Evolutionary conservation across 1,140 invertebrate species (phyloP).

Genomic region (Medauroidea extradentata): DNA sequence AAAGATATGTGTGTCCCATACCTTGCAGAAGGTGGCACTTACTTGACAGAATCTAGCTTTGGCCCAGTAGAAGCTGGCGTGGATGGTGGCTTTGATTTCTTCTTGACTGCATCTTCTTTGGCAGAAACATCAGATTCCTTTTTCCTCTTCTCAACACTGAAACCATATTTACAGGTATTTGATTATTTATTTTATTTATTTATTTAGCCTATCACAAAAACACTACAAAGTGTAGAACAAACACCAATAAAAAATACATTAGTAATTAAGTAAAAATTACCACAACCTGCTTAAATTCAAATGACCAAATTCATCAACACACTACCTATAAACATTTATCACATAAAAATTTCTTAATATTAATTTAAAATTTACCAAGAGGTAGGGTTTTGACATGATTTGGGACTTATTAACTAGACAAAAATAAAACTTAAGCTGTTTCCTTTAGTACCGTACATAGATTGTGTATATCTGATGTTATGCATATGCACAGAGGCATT

Average conservation of each 20-base stretch:
- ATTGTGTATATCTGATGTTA: too few species aligned
- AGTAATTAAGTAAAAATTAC: background rate
- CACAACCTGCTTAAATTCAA: background rate
- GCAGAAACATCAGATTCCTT: slow-evolving; percentile 55
- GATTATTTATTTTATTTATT: too few species aligned
- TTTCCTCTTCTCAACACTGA: slow-evolving; percentile 78
- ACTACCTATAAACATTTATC: background rate
- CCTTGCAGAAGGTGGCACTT: too few species aligned
- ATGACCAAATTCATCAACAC: background rate
- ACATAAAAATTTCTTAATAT: background rate
- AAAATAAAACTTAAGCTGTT: too few species aligned
- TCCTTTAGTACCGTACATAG: too few species aligned
- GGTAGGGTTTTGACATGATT: too few species aligned
- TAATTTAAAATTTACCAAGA: too few species aligned
- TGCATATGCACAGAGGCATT: too few species aligned
- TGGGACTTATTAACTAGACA: too few species aligned
- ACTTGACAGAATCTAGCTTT: slow-evolving; percentile 65
- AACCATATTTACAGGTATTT: too few species aligned
- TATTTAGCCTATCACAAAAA: too few species aligned
- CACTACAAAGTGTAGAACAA: background rate
- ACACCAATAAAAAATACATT: background rate
- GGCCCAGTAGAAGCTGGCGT: slow-evolving; percentile 52
- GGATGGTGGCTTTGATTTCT: slow-evolving; percentile 62
- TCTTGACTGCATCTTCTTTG: slow-evolving; percentile 64
- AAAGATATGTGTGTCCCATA: too few species aligned